These are phyloP conservation scores for Serripes groenlandicus DNA, from an alignment of 2,888 invertebrate genomes.

Conservation along the genomic window DNA sequence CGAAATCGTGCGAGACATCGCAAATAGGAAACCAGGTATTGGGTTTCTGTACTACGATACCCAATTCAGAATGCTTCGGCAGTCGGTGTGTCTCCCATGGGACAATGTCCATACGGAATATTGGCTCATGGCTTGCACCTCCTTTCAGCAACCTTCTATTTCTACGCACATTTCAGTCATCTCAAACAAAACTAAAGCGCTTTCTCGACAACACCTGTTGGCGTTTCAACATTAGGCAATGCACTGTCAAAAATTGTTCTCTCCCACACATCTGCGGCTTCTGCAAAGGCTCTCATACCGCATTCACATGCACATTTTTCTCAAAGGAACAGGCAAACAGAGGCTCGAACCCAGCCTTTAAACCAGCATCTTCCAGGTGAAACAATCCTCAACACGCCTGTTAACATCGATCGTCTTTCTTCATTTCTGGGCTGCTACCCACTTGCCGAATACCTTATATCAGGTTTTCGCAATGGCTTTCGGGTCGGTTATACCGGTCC, in stretches of 20 bases:
- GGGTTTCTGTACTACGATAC: conserved; percentile 32
- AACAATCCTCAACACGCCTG: not conserved
- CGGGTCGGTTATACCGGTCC: conserved; percentile 25
- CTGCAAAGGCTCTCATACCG: conserved; percentile 33
- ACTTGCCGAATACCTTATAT: not conserved
- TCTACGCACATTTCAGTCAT: not conserved
- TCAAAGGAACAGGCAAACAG: not conserved
- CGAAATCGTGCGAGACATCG: conserved; percentile 43
- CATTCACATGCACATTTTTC: conserved; percentile 13
- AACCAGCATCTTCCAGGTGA: not conserved
- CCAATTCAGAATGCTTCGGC: conserved; percentile 39
- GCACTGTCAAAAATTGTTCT: not conserved
- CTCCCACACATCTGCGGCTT: conserved; percentile 32
- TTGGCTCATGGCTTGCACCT: conserved; percentile 48
- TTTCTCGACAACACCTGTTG: conserved; percentile 31
- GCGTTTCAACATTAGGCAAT: conserved; percentile 26
- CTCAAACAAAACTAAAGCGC: not conserved
- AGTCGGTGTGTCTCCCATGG: conserved; percentile 33
- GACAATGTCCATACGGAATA: conserved; percentile 42
- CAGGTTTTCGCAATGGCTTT: conserved; percentile 28
- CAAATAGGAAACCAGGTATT: conserved; percentile 21
- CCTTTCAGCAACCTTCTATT: not conserved
- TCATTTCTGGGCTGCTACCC: not conserved
- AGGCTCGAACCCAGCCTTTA: not conserved
- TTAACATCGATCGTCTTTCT: not conserved